Percentiles rank a stretch among this genome's conserved stretches.
phyloP scores from a whole-genome alignment of 2,113 vertebrate species.

The Alectura lathami region DNA sequence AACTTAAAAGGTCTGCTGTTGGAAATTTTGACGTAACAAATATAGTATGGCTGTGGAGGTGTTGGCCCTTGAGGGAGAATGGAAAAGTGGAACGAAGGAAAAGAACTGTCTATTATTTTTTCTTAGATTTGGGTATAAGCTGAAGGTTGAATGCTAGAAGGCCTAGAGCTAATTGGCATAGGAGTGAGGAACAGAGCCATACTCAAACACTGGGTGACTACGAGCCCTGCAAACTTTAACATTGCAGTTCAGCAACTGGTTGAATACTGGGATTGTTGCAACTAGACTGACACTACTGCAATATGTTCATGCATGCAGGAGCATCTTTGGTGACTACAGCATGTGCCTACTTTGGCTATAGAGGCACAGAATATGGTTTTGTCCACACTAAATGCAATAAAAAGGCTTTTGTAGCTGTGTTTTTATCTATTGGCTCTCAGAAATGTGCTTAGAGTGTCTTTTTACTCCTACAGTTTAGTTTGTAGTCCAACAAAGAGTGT shows the following conservation, averaged over 20 bases:
- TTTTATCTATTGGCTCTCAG: background rate
- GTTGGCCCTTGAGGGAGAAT: background rate
- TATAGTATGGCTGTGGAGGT: background rate
- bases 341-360: background rate
- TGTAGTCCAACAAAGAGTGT: background rate
- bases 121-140: fast-evolving
- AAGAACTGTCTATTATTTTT: background rate
- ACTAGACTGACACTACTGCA: background rate
- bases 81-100: background rate
- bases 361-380: background rate
- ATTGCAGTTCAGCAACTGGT: background rate
- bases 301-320: background rate
- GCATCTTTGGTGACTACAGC: background rate
- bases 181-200: background rate
- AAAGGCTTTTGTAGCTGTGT: background rate
- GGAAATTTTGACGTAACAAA: background rate
- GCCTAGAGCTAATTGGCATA: background rate
- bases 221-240: background rate
- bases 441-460: background rate
- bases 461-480: background rate
- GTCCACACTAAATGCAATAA: background rate
- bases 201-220: fast-evolving
- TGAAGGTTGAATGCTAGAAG: background rate
- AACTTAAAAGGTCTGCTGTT: background rate
- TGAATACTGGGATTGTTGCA: background rate